These are phyloP conservation scores for Abrostola tripartita DNA, from an alignment of 2,888 invertebrate species.

Conservation along the genomic window DNA sequence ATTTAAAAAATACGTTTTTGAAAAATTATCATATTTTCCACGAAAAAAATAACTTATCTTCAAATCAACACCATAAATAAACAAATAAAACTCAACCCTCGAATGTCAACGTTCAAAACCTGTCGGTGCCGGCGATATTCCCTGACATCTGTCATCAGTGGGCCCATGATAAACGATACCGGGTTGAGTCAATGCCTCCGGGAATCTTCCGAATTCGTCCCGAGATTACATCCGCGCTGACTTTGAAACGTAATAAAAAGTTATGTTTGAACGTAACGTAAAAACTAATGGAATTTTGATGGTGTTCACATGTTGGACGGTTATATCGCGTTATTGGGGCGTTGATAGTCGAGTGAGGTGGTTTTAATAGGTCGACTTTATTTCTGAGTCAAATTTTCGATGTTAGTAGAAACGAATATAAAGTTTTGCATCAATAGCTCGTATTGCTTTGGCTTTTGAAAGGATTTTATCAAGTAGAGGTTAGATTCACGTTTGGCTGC, in stretches of 20 bases:
- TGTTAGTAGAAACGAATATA: no score
- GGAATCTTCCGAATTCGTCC: conserved; percentile 26
- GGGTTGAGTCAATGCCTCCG: conserved; percentile 9
- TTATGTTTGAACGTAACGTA: conserved; percentile 24
- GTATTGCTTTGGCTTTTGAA: no score
- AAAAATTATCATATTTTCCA: no score
- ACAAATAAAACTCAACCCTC: conserved; percentile 4
- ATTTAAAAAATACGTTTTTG: no score
- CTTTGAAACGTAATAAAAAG: conserved; percentile 34
- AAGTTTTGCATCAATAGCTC: no score
- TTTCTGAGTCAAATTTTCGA: no score
- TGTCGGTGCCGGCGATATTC: conserved; percentile 8
- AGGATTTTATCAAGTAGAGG: no score
- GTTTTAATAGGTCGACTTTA: not conserved
- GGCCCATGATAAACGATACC: not conserved
- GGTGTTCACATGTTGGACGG: conserved; percentile 11
- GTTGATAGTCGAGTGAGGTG: not conserved
- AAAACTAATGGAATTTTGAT: conserved; percentile 36
- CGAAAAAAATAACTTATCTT: no score
- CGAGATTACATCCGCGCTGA: conserved; percentile 14
- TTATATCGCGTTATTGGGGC: not conserved
- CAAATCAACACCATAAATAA: not conserved
- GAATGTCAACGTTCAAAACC: conserved; percentile 12
- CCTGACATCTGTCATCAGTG: conserved; percentile 16
- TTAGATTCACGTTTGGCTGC: no score